phyloP scores from a whole-genome alignment of 2,888 invertebrate species.

The Megamerina dolium region DNA sequence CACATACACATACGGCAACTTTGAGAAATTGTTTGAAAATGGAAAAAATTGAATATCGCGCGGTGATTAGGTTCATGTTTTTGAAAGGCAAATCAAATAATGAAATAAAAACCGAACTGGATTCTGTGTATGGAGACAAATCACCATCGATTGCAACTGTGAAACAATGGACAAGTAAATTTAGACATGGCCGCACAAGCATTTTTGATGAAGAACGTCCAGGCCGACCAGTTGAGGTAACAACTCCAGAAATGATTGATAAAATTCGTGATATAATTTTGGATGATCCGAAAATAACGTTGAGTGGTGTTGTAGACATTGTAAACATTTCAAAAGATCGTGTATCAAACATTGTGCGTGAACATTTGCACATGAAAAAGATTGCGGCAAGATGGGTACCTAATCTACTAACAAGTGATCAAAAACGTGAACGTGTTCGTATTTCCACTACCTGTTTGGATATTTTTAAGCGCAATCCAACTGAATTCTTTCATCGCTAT shows the following conservation, averaged over 20 bases:
- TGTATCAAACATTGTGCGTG: neutral
- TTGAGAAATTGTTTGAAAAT: too few species aligned
- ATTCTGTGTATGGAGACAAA: slow-evolving; percentile 3
- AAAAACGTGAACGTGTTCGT: too few species aligned
- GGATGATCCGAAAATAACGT: too few species aligned
- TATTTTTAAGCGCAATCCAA: too few species aligned
- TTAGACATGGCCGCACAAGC: slow-evolving; percentile 3
- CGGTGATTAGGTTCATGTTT: slow-evolving; percentile 9
- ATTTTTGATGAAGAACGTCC: too few species aligned
- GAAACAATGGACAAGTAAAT: slow-evolving; percentile 5
- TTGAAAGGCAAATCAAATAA: slow-evolving; percentile 6
- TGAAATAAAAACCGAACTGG: slow-evolving; percentile 6
- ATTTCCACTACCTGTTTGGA: too few species aligned
- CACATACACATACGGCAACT: too few species aligned
- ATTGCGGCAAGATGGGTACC: neutral
- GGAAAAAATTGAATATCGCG: slow-evolving; percentile 7
- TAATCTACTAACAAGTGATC: too few species aligned
- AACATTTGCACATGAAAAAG: neutral
- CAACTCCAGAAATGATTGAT: too few species aligned
- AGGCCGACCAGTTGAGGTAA: neutral
- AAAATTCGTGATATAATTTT: too few species aligned
- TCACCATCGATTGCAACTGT: slow-evolving; percentile 7
- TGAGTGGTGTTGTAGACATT: slow-evolving; percentile 1
- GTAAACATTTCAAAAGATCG: neutral
- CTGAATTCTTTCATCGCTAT: too few species aligned